Evolutionary conservation across 2,113 vertebrate species (phyloP), one percentile per base, ranked within the genome.

Genomic region (Brachypteracias leptosomus): DNA sequence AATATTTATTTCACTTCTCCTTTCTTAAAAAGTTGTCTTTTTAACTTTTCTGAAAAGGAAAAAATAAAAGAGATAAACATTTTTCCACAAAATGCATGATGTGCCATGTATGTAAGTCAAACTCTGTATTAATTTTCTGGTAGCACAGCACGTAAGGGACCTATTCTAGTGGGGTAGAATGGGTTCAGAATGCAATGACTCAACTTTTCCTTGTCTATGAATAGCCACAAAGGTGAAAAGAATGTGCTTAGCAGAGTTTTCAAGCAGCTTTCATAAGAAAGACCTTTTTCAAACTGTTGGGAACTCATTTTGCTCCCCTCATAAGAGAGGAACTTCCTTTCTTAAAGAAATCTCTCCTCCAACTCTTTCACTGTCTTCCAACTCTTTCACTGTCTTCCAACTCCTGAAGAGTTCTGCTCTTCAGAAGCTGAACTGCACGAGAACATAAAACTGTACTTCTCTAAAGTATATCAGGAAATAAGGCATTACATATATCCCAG

Each of bases 71-170:
- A 40, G 31, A 13, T 24, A 49, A 58, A 72, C 6, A 42, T 31
- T 78, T 77, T 78, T 77, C 51, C 29, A 22, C 18, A 4, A 26
- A 55, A 9, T 38, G 29, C 16, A 28, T 3, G 21, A 20, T 2
- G 7, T 55, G 7, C 40, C 52, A 33, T 3, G 7, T 31, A 12
- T 3, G 6, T 10, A 42, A 73, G 28, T 0, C 0, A 4, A 83
- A 25, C 40, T 44, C 40, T 54, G 21, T 4, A 2, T 0, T 24
- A 18, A 42, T 31, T 42, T n/a, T 16, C 28, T 88, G 52, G 47
- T 24, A 82, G 61, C 40, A 44, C 2, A 51, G 17, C 33, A 5
- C 5, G 7, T 21, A 26, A 17, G 46, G 2, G 49, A 31, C 17
- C 24, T 44, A 7, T 29, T 49, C 7, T 6, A 59, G 22, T 15